Percentiles rank a stretch among this genome's conserved stretches.
Conservation (phyloP, 2,888 invertebrate species). For the Philonicus albiceps region DNA sequence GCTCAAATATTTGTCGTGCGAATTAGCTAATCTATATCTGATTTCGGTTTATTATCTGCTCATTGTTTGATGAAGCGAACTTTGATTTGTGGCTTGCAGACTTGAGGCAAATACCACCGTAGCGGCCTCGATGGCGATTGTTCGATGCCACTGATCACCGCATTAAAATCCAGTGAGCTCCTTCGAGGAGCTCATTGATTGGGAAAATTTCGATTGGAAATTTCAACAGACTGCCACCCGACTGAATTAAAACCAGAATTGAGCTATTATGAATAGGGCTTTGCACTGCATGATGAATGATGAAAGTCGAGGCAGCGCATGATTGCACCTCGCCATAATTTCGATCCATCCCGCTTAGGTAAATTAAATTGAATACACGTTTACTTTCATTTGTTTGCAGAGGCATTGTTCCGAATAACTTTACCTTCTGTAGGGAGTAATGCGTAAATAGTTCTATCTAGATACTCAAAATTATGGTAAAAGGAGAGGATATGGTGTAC, state of each 20-base stretch:
- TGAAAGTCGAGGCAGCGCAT: background rate
- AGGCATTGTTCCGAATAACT: background rate
- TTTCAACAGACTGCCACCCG: background rate
- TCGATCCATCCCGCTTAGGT: background rate
- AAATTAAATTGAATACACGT: background rate
- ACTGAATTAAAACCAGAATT: background rate
- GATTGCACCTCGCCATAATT: background rate
- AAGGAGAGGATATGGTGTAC: too few species aligned
- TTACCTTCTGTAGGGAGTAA: background rate
- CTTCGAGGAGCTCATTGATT: background rate
- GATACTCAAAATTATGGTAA: too few species aligned
- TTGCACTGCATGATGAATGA: background rate
- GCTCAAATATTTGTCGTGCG: conserved; percentile 37
- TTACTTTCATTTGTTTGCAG: background rate
- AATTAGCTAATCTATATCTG: conserved; percentile 41
- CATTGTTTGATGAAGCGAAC: conserved; percentile 41
- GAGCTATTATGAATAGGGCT: background rate
- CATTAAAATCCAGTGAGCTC: background rate
- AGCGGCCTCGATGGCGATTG: background rate
- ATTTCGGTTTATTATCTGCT: conserved; percentile 40
- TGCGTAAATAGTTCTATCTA: background rate
- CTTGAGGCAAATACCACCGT: conserved; percentile 26
- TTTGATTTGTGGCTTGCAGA: conserved; percentile 39
- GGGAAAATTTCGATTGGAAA: background rate
- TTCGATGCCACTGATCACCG: background rate